Evolutionary conservation across 2,888 invertebrate genomes (phyloP).

Genomic region (Physocephala rufipes): DNA sequence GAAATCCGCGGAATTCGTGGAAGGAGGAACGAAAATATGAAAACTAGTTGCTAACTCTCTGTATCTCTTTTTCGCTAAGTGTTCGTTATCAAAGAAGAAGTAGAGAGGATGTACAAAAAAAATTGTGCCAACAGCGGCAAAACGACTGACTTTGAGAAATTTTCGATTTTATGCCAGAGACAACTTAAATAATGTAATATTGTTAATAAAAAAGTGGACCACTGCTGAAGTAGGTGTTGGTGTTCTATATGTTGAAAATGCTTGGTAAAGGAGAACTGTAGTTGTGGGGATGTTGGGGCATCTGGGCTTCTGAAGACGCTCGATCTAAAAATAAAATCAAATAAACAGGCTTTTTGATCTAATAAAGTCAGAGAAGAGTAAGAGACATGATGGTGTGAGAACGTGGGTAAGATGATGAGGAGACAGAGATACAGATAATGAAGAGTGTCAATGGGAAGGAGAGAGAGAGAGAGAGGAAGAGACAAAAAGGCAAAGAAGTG

Average conservation of each 20-base stretch:
- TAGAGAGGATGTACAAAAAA: neutral
- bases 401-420: neutral
- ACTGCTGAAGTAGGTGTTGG: neutral
- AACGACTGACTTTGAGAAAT: conserved; percentile 19
- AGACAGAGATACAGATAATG: neutral
- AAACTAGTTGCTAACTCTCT: neutral
- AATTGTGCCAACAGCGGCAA: neutral
- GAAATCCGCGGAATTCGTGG: neutral
- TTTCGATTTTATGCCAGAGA: conserved; percentile 35
- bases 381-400: too few species aligned
- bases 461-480: neutral
- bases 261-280: neutral
- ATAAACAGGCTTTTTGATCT: conserved; percentile 21
- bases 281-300: neutral
- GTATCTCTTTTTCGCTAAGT: too few species aligned
- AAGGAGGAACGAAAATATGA: neutral
- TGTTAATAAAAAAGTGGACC: conserved; percentile 23
- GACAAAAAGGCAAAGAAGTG: neutral
- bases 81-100: neutral
- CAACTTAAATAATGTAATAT: conserved; percentile 31
- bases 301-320: neutral
- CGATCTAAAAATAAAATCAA: conserved; percentile 14
- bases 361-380: neutral
- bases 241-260: neutral
- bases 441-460: neutral